A percentile compares a stretch with the other conserved stretches of the same genome.
Evolutionary conservation across 2,888 invertebrate species (phyloP).

Genomic region (Pardosa pseudoannulata): DNA sequence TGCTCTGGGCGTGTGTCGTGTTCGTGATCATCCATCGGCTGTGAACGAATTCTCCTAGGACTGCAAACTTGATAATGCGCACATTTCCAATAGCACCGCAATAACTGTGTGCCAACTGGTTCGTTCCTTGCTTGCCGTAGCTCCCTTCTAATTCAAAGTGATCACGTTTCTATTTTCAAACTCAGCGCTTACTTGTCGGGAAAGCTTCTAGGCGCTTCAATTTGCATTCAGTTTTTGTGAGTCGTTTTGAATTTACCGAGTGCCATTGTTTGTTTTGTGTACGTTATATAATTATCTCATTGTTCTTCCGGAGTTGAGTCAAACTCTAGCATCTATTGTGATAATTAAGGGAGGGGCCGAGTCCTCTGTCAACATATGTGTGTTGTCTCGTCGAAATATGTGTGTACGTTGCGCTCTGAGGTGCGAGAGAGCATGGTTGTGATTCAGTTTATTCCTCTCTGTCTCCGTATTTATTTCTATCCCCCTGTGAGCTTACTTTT

Average conservation of each 20-base stretch:
- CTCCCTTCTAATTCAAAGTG: constrained; percentile 38
- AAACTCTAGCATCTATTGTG: constrained; percentile 60
- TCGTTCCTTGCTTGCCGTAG: constrained; percentile 64
- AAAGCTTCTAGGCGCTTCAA: not conserved
- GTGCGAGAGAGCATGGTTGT: constrained; percentile 54
- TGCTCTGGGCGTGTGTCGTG: constrained; percentile 10
- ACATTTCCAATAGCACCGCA: constrained; percentile 64
- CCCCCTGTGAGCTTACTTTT: constrained; percentile 32
- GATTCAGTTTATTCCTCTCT: constrained; percentile 30
- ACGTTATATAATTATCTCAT: constrained; percentile 38
- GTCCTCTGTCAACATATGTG: constrained; percentile 40
- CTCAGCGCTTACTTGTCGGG: constrained; percentile 25
- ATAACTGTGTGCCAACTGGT: constrained; percentile 53
- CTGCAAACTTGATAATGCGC: constrained; percentile 68
- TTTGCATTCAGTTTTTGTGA: constrained; percentile 9
- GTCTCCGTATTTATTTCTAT: not conserved
- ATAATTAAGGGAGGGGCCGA: constrained; percentile 27
- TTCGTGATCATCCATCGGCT: constrained; percentile 4
- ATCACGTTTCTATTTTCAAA: constrained; percentile 60
- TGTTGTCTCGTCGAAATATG: constrained; percentile 49
- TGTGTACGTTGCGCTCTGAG: constrained; percentile 11
- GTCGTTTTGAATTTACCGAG: constrained; percentile 27
- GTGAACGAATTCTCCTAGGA: constrained; percentile 49
- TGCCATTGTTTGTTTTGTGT: constrained; percentile 45
- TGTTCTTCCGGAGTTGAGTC: constrained; percentile 15